Evolutionary conservation across 2,888 invertebrate species (phyloP), one percentile per base, ranked within the genome.

Genomic region (Teleiodes luculella): DNA sequence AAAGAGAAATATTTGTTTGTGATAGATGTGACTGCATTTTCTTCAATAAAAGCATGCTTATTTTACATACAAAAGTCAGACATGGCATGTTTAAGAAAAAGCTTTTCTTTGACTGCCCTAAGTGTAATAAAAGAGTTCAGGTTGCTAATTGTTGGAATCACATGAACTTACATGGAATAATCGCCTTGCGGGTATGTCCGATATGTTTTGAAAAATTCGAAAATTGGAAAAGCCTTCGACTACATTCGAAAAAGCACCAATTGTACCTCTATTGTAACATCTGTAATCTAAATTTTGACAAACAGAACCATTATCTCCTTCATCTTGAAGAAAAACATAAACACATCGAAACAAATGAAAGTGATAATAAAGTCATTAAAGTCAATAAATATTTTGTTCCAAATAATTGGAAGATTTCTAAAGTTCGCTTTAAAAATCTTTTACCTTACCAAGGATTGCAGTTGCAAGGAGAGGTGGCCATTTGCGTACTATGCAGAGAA

Each of bases 401-500:
- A 8, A 33, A 33, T 33, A 33, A 33, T 8, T 8, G n/a, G n/a
- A n/a, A n/a, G 3, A 3, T 33, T 8, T 5, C 3, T 6, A 11
- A 33, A 11, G 11, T 10, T 33, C 3, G 10, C 4, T 33, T 5
- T 3, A 3, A 33, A 33, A 8, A 11, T 8, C n/a, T 33, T 33
- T 11, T 33, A 10, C 11, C 10, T 33, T 33, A 33, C n/a, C 24
- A 24, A 24, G 24, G 24, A 6, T 24, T 24, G 24, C 3, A 33
- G 33, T n/a, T 33, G n/a, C 33, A 33, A n/a, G n/a, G n/a, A 33
- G 33, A n/a, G 3, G 2, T 33, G 10, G 10, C 10, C 3, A 8
- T 85, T 0, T 85, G 85, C 52, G 46, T 80, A 0, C 1, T 85
- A 0, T 85, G 85, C n/a, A 53, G 77, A 4, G 69, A 76, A 0